Base-by-base conservation (phyloP, 2,888 invertebrate genomes). In the Drosophila subquinaria region DNA sequence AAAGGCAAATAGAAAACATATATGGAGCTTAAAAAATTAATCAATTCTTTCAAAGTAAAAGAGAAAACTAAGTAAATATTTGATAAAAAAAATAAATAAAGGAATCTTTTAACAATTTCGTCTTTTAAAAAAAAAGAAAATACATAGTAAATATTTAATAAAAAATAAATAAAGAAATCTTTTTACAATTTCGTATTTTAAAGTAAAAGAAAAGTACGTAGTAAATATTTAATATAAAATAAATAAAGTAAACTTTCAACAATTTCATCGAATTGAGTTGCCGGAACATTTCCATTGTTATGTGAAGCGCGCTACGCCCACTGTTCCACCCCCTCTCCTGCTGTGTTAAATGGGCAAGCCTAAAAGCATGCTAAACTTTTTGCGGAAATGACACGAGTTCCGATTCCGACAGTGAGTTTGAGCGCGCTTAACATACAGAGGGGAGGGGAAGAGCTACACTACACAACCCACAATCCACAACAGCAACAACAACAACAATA, bases 381-480 rank as follows among this genome's bases (percentile, higher is more conserved):
- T 82, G 84, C 88, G 89, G 89, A 86, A 89, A 84, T 86, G 80
- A 89, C 85, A 84, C 72, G 66, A 86, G 82, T 89, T 89, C 89
- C 85, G 85, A 80, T 81, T 76, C 84, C 74, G 76, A 76, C 66
- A 63, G 59, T 57, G n/a, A 38, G 33, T 48, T 42, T 42, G 60
- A 56, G 68, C 57, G 63, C 74, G 69, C 67, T 76, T 64, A 67
- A 72, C 82, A 72, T 69, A 47, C 47, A 35, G 56, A 50, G 60
- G 36, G 17, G 30, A n/a, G n/a, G 9, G 40, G 17, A 30, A 45
- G 35, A 17, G n/a, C 42, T 17, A 30, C 47, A 48, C 38, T 48
- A 33, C 47, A 55, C 42, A 33, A 38, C 42, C 23, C 50, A 6
- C 27, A 27, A 27, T 27, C 27, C 27, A 47, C 60, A 67, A 62